Percentiles rank a stretch among this genome's conserved stretches.
Evolutionary conservation across 1,140 invertebrate genomes (phyloP).

Genomic region (Arctopsyche grandis): DNA sequence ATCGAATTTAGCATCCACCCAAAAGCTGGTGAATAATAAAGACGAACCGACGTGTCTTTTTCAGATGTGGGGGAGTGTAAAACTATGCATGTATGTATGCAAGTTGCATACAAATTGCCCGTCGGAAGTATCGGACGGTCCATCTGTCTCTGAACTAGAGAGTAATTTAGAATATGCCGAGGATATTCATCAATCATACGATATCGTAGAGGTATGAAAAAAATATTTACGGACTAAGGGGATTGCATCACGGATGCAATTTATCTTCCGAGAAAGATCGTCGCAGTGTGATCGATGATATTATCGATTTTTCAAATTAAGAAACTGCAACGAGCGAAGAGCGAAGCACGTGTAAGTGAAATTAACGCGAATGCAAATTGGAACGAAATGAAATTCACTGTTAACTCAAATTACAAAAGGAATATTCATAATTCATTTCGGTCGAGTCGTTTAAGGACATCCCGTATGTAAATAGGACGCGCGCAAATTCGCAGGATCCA

Average conservation of each 20-base stretch:
- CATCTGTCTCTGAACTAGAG: neutral
- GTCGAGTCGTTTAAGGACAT: neutral
- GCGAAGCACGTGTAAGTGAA: neutral
- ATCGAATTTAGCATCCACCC: no score
- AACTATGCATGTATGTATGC: neutral
- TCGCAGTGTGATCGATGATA: no score
- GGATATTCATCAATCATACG: constrained; percentile 12
- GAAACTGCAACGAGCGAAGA: no score
- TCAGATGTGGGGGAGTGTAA: neutral
- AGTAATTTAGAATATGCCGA: constrained; percentile 2
- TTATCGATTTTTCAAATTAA: no score
- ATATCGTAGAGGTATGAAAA: neutral
- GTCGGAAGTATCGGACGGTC: neutral
- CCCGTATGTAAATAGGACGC: constrained; percentile 3
- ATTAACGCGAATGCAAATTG: neutral
- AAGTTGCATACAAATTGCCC: constrained; percentile 5
- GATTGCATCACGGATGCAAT: no score
- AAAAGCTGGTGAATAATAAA: no score
- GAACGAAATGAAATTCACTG: neutral
- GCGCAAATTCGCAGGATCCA: neutral
- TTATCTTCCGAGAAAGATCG: no score
- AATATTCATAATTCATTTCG: constrained; percentile 7
- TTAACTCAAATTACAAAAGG: neutral
- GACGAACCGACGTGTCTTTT: no score
- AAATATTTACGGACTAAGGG: neutral